phyloP scores from a whole-genome alignment of 1,140 invertebrate species.

The Diprion similis region DNA sequence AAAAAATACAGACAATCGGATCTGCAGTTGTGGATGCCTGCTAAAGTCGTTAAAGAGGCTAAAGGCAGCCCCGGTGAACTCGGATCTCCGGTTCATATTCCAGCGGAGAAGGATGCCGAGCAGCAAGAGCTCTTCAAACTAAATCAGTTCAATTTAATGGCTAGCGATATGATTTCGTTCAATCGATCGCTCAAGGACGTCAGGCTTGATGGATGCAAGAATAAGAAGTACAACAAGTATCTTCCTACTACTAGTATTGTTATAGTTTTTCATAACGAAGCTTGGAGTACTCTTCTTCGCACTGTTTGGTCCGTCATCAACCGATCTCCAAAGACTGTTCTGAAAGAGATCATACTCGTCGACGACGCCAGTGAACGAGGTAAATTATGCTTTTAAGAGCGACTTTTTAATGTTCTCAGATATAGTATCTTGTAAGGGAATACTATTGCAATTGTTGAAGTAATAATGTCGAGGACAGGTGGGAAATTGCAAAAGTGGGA shows the following conservation, averaged over 20 bases:
- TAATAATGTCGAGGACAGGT: too few species aligned
- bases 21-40: conserved; percentile 76
- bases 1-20: conserved; percentile 58
- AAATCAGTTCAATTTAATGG: conserved; percentile 98
- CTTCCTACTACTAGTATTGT: conserved; percentile 92
- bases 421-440: too few species aligned
- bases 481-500: too few species aligned
- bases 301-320: conserved; percentile 98
- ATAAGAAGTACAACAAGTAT: conserved; percentile 76
- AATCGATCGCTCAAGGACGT: conserved; percentile 96
- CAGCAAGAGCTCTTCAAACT: conserved; percentile 96
- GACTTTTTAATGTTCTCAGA: too few species aligned
- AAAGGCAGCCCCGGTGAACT: conserved; percentile 83
- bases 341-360: conserved; percentile 94
- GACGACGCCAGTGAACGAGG: conserved; percentile 95
- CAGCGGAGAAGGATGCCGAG: conserved; percentile 80
- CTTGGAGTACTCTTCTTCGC: conserved; percentile 93
- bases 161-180: conserved; percentile 96
- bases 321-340: conserved; percentile 82
- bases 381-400: conserved; percentile 47
- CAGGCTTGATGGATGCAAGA: conserved; percentile 83
- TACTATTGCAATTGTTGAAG: too few species aligned
- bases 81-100: conserved; percentile 87
- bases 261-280: conserved; percentile 98
- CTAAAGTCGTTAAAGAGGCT: conserved; percentile 72